These are phyloP conservation scores for Bovichtus diacanthus DNA, from an alignment of 2,797 vertebrate genomes.

Conservation along the genomic window DNA sequence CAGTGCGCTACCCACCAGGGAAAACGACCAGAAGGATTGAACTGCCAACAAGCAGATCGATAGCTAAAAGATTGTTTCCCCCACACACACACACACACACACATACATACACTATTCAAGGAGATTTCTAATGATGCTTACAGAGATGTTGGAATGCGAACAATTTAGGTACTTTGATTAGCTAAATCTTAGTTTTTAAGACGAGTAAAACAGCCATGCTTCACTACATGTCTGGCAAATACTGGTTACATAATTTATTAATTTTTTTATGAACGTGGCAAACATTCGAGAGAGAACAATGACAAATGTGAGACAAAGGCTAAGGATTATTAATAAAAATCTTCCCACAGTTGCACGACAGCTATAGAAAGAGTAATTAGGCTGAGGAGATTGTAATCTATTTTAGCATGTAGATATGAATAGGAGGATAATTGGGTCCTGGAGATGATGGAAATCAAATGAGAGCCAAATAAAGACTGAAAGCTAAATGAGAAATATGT, in stretches of 20 bases:
- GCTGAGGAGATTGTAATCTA: slow-evolving; percentile 75
- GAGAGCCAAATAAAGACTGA: slow-evolving; percentile 50
- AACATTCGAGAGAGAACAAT: slow-evolving; percentile 2
- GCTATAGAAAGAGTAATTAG: slow-evolving; percentile 73
- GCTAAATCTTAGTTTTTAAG: background rate
- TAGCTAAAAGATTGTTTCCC: slow-evolving; percentile 48
- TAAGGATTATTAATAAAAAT: slow-evolving; percentile 59
- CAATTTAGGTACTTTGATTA: slow-evolving; percentile 25
- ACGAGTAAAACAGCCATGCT: background rate
- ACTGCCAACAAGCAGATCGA: slow-evolving; percentile 51
- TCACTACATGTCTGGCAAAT: background rate
- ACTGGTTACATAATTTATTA: slow-evolving; percentile 1
- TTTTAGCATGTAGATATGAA: slow-evolving; percentile 73
- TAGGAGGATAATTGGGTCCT: slow-evolving; percentile 71
- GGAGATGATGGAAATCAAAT: slow-evolving; percentile 53
- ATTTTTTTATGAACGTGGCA: no score
- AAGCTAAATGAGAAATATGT: slow-evolving; percentile 46
- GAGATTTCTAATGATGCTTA: slow-evolving; percentile 20
- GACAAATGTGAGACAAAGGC: slow-evolving; percentile 31
- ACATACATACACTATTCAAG: background rate
- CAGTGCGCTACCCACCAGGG: slow-evolving; percentile 31
- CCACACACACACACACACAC: slow-evolving; percentile 13
- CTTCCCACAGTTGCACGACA: slow-evolving; percentile 53
- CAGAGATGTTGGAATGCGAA: slow-evolving; percentile 8
- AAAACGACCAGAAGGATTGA: slow-evolving; percentile 50